A percentile compares a stretch with the other conserved stretches of the same genome.
Conservation (phyloP, 1,140 invertebrate species). For the Drosophila auraria region DNA sequence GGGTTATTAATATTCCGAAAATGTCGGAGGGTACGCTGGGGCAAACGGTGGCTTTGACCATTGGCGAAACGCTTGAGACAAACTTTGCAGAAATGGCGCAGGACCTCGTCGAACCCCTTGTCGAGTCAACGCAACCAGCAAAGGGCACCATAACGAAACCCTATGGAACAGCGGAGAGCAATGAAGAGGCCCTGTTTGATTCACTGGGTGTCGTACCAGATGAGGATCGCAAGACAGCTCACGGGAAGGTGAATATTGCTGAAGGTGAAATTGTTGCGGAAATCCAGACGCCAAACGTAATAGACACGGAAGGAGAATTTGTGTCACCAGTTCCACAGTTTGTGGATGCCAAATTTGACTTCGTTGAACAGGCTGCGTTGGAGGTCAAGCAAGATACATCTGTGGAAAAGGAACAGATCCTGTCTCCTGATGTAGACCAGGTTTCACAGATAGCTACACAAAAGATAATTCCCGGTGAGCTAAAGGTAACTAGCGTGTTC, state of each 20-base stretch:
- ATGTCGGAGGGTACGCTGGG: conserved; percentile 20
- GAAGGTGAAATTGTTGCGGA: conserved; percentile 80
- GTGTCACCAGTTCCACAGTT: conserved; percentile 6
- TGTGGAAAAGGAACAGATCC: conserved; percentile 43
- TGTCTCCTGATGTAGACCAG: neutral
- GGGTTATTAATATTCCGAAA: conserved; percentile 7
- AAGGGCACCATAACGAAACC: conserved; percentile 38
- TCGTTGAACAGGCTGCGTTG: conserved; percentile 64
- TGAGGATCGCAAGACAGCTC: neutral
- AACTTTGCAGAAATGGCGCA: conserved; percentile 45
- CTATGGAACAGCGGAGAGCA: conserved; percentile 36
- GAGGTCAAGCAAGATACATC: conserved; percentile 49
- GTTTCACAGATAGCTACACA: conserved; percentile 27
- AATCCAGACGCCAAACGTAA: conserved; percentile 42
- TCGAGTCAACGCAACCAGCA: conserved; percentile 40
- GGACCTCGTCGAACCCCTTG: conserved; percentile 18
- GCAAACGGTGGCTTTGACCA: conserved; percentile 39
- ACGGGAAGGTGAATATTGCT: conserved; percentile 55
- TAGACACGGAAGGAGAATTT: conserved; percentile 52
- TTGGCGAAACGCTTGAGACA: conserved; percentile 57
- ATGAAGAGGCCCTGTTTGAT: conserved; percentile 51
- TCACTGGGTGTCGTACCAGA: conserved; percentile 14
- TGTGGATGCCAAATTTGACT: conserved; percentile 43
- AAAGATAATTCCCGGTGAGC: conserved; percentile 24
- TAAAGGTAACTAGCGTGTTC: conserved; percentile 38